A percentile compares a stretch with the other conserved stretches of the same genome.
Conservation (phyloP, 1,140 invertebrate species). For the Thereuonema tuberculata region DNA sequence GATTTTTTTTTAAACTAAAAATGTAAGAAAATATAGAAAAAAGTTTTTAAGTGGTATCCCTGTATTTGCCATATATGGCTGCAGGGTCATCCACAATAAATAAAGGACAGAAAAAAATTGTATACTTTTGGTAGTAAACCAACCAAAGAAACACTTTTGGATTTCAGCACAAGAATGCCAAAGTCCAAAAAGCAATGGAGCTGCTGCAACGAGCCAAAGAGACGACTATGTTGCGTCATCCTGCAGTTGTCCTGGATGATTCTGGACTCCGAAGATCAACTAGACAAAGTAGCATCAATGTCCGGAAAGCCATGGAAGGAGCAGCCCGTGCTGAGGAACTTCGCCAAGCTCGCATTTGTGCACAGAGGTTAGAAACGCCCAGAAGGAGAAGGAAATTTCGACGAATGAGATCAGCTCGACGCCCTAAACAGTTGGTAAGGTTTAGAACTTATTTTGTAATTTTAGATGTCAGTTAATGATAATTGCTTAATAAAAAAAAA, state of each 20-base stretch:
- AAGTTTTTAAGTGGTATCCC: no score
- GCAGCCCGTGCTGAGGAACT: background rate
- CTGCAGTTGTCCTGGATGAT: background rate
- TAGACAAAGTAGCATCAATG: background rate
- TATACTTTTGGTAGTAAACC: no score
- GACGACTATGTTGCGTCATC: background rate
- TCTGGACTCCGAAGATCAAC: background rate
- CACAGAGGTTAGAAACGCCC: background rate
- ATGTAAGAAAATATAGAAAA: no score
- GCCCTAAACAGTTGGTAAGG: background rate
- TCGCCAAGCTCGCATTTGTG: background rate
- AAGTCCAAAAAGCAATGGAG: slow-evolving; percentile 1
- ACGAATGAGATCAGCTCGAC: no score
- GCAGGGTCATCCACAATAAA: no score
- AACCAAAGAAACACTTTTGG: no score
- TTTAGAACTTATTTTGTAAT: background rate
- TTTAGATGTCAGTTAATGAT: no score
- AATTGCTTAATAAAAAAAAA: background rate
- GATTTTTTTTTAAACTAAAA: no score
- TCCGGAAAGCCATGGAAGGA: slow-evolving; percentile 6
- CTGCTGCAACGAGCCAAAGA: slow-evolving; percentile 5
- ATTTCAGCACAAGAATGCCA: background rate
- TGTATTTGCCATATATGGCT: no score
- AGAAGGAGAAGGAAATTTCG: no score
- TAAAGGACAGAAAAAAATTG: no score